Evolutionary conservation across 2,888 invertebrate species (phyloP), one percentile per base, ranked within the genome.

Genomic region (Euclidia mi): DNA sequence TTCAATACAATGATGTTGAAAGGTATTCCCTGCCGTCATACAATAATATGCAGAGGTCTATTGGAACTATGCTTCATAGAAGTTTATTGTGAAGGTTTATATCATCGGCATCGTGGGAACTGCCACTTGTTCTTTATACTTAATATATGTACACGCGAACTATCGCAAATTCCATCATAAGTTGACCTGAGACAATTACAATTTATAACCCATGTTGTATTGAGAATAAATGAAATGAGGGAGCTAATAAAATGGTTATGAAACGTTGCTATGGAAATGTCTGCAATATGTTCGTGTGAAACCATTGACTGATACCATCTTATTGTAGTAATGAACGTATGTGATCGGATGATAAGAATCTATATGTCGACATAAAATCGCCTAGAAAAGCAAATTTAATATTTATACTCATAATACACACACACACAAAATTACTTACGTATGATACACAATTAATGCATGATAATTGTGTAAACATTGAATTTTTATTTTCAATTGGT

Each of bases 121-220:
- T 48, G 60, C 50, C 81, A 78, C 46, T 42, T 71, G 74, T 56
- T 57, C 51, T 40, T 61, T 64, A 65, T 59, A 67, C 53, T 61
- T 65, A 37, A 60, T 63, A 52, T 56, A 35, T 58, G 56, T n/a
- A 63, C 75, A 77, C 76, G 78, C 75, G 61, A 70, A 65, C 62
- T 49, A 60, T 62, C 58, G 51, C 44, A 18, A 35, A 48, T 45
- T 41, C 58, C 56, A 65, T 57, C 51, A 43, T 59, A 61, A 44
- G 43, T 56, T 47, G 67, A 65, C 18, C 64, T 53, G 47, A 48
- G 46, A 62, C 56, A 61, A 28, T 56, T 45, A 57, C 48, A 14
- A 41, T 47, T 34, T 38, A 52, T 56, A 12, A 34, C 47, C 15
- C 20, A 20, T 11, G 11, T n/a, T 18, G 37, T 18, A n/a, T 10